A percentile compares a stretch with the other conserved stretches of the same genome.
Conservation (phyloP, 1,140 invertebrate species). For the Leptestheria dahalacensis region DNA sequence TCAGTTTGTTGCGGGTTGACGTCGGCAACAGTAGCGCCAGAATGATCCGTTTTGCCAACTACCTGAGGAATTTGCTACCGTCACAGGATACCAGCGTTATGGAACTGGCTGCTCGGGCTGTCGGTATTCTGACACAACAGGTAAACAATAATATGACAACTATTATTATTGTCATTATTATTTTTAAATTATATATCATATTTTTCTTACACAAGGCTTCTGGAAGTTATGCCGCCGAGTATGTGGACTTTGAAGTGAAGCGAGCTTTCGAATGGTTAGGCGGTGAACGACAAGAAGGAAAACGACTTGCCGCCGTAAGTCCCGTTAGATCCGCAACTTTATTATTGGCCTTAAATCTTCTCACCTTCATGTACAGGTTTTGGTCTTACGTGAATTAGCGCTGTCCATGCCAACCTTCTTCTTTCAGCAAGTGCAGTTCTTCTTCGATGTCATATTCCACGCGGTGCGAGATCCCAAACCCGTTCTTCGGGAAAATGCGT, state of each 20-base stretch:
- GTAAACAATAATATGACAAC: neutral
- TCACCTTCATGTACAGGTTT: conserved; percentile 34
- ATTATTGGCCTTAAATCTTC: neutral
- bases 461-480: conserved; percentile 83
- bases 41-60: conserved; percentile 83
- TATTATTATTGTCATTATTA: too few relatives aligned
- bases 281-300: conserved; percentile 73
- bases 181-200: neutral
- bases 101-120: conserved; percentile 65
- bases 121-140: conserved; percentile 34
- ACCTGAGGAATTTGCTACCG: conserved; percentile 72
- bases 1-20: conserved; percentile 79
- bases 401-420: conserved; percentile 94
- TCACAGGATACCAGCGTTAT: conserved; percentile 82
- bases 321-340: neutral
- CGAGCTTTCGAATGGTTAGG: conserved; percentile 84
- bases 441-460: conserved; percentile 90
- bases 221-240: conserved; percentile 82
- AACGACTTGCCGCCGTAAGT: conserved; percentile 69
- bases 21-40: conserved; percentile 78
- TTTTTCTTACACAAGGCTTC: conserved; percentile 59
- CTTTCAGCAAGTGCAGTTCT: conserved; percentile 90
- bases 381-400: conserved; percentile 84
- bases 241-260: conserved; percentile 92
- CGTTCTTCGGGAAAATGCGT: conserved; percentile 79